Evolutionary conservation across 2,113 vertebrate genomes (phyloP).

Genomic region (Oncorhynchus tshawytscha): DNA sequence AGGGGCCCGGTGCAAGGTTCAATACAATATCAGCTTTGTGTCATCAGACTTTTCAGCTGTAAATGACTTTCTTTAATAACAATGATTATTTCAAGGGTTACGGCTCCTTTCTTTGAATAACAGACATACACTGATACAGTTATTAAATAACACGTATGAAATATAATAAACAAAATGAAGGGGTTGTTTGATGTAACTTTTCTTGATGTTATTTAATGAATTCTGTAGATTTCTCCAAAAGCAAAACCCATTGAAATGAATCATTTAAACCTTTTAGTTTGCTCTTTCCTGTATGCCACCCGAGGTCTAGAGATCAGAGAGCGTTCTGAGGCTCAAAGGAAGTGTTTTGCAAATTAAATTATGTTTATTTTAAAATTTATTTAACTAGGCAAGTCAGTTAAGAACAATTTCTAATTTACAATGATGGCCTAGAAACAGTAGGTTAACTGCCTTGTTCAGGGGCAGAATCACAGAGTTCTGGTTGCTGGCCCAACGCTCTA

Average conservation of each 20-base stretch:
- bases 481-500: no score
- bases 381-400: slow-evolving; percentile 35
- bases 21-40: slow-evolving; percentile 9
- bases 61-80: slow-evolving; percentile 44
- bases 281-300: slow-evolving; percentile 14
- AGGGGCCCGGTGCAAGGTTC: slow-evolving; percentile 13
- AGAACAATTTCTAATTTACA: slow-evolving; percentile 19
- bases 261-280: slow-evolving; percentile 22
- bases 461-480: no score
- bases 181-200: slow-evolving; percentile 55
- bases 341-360: slow-evolving; percentile 39
- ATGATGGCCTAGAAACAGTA: no score
- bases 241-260: slow-evolving; percentile 65
- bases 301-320: slow-evolving; percentile 25
- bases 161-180: slow-evolving; percentile 36
- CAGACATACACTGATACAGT: slow-evolving; percentile 29
- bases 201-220: slow-evolving; percentile 65
- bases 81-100: slow-evolving; percentile 52
- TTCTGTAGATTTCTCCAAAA: slow-evolving; percentile 43
- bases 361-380: no score
- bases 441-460: no score
- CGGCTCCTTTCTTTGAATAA: slow-evolving; percentile 35
- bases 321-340: slow-evolving; percentile 31
- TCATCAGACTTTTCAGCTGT: slow-evolving; percentile 28
- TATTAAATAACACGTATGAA: slow-evolving; percentile 48